A percentile compares a stretch with the other conserved stretches of the same genome.
phyloP scores from a whole-genome alignment of 2,797 vertebrate species.

The Zenarchopterus dispar region DNA sequence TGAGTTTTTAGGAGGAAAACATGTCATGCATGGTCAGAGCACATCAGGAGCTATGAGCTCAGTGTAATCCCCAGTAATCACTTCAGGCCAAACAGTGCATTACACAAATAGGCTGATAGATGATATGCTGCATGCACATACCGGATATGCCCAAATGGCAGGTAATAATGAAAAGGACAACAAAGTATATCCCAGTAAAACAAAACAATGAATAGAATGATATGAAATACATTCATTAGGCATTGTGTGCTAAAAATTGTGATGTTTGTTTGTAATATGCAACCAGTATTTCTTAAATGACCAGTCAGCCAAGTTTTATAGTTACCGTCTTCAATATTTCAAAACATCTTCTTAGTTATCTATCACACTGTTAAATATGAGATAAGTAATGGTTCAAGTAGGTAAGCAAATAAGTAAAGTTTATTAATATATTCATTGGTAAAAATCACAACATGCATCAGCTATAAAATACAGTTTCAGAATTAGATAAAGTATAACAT shows the following conservation, averaged over 20 bases:
- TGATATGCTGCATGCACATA: constrained; percentile 33
- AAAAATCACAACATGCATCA: too few species aligned
- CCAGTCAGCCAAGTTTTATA: too few species aligned
- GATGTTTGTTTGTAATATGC: constrained; percentile 1
- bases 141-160: constrained; percentile 11
- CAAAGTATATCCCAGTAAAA: background rate
- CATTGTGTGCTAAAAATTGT: constrained; percentile 2
- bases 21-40: constrained; percentile 43
- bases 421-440: too few species aligned
- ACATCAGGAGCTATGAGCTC: constrained; percentile 57
- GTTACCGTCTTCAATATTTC: too few species aligned
- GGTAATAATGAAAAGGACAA: constrained; percentile 7
- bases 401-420: too few species aligned
- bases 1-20: constrained; percentile 27
- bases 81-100: constrained; percentile 51
- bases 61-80: constrained; percentile 68
- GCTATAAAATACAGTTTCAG: too few species aligned
- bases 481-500: too few species aligned
- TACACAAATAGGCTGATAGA: constrained; percentile 47
- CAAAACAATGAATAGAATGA: background rate
- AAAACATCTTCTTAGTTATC: too few species aligned
- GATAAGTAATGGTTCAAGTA: too few species aligned
- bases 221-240: too few species aligned
- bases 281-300: background rate
- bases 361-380: too few species aligned